Base-by-base conservation (phyloP, 2,797 vertebrate species). In the Trachurus trachurus region DNA sequence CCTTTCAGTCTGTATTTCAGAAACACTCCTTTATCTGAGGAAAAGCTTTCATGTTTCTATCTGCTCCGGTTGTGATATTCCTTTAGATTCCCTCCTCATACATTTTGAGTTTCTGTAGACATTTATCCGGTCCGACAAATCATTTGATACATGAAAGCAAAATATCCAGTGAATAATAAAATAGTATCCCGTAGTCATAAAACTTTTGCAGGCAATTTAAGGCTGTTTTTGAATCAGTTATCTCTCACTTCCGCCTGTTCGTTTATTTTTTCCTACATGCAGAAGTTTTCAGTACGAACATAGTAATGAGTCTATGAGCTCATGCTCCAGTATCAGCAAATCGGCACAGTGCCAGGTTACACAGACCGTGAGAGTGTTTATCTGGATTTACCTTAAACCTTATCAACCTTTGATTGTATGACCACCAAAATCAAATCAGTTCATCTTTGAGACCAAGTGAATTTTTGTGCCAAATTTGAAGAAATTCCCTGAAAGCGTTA, bases 301-400 rank as follows among this genome's bases (percentile, higher is more conserved):
- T 2, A 21, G 52, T n/a, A 10, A 22, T 11, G 44, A 69, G 47
- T 21, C 39, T 44, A 9, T 53, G 21, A 53, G 34, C 22, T 45
- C n/a, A 47, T 56, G 59, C 19, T 54, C 66, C 45, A 64, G 40
- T 42, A 77, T 66, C 58, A 44, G 19, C 26, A 39, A 39, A 52
- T 65, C 26, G 26, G 26, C 66, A 59, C 47, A 61, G 8, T 2
- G 19, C 61, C 50, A 76, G 69, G 74, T 74, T 82, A 65, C 54
- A 45, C 19, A 56, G n/a, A n/a, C n/a, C n/a, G n/a, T n/a, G n/a
- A 78, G 66, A 62, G 47, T 54, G 66, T 69, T 80, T 19, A 66
- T 78, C 52, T 78, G 59, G n/a, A n/a, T n/a, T n/a, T n/a, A n/a
- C n/a, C n/a, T n/a, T n/a, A n/a, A n/a, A n/a, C n/a, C n/a, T n/a